Percentiles rank a stretch among this genome's conserved stretches.
Conservation (phyloP, 1,140 invertebrate species). For the Colletes gigas region DNA sequence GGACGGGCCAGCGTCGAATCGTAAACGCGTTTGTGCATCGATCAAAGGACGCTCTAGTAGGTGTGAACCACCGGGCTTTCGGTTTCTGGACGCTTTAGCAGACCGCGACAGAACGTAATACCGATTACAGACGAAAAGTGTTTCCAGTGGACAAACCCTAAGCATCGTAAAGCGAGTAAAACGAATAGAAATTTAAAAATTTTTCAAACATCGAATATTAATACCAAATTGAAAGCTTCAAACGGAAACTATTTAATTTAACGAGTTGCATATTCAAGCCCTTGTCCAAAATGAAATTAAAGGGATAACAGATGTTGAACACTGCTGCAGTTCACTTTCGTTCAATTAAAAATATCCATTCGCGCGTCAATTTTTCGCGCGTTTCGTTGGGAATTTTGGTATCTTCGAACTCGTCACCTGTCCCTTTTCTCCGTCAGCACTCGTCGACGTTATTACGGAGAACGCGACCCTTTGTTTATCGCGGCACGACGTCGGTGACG, state of each 20-base stretch:
- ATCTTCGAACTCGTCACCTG: not conserved
- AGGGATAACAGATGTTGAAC: too few species aligned
- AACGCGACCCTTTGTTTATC: slow-evolving; percentile 23
- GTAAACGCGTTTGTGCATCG: slow-evolving; percentile 23
- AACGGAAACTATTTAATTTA: not conserved
- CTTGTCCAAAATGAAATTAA: too few species aligned
- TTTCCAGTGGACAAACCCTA: too few species aligned
- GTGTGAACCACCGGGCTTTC: not conserved
- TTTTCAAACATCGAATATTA: too few species aligned
- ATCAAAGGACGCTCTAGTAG: slow-evolving; percentile 15
- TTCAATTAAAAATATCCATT: too few species aligned
- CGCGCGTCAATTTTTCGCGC: not conserved
- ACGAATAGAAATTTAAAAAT: too few species aligned
- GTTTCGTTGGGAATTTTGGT: not conserved
- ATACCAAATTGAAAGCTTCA: too few species aligned
- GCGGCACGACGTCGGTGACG: slow-evolving; percentile 12
- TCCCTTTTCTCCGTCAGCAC: not conserved
- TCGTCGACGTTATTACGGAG: slow-evolving; percentile 24
- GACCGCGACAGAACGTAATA: not conserved
- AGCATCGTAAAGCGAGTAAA: too few species aligned
- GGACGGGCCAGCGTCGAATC: not conserved
- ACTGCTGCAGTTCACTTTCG: too few species aligned
- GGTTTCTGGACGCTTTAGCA: slow-evolving; percentile 17
- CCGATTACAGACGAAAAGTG: too few species aligned
- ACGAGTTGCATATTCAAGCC: not conserved